phyloP scores from a whole-genome alignment of 1,140 invertebrate species.

The Diprion similis region DNA sequence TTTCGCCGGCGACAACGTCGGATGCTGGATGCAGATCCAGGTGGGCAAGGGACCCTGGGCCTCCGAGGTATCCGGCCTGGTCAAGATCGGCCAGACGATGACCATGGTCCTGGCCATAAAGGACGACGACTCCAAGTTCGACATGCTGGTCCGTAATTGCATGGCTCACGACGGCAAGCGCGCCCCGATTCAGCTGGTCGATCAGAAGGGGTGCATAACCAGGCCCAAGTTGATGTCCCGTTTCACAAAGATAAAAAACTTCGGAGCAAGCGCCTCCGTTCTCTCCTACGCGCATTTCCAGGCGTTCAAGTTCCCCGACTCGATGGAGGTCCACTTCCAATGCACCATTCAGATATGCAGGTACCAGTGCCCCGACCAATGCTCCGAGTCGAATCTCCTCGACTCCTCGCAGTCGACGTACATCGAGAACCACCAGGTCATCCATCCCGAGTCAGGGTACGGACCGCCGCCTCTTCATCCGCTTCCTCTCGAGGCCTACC shows the following conservation, averaged over 20 bases:
- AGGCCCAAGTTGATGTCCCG: constrained; percentile 91
- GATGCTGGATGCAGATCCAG: constrained; percentile 95
- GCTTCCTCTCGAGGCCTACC: constrained; percentile 69
- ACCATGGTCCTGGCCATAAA: constrained; percentile 97
- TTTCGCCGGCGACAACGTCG: constrained; percentile 94
- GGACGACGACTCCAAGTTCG: constrained; percentile 94
- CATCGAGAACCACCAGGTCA: constrained; percentile 59
- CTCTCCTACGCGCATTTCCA: constrained; percentile 93
- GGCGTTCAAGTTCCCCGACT: constrained; percentile 95
- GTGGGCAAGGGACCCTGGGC: constrained; percentile 96
- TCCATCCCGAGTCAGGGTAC: constrained; percentile 70
- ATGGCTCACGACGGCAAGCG: constrained; percentile 94
- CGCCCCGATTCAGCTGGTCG: constrained; percentile 93
- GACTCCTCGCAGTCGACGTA: constrained; percentile 57
- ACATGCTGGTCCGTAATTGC: constrained; percentile 94
- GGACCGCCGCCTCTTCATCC: constrained; percentile 70
- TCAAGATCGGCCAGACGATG: constrained; percentile 96
- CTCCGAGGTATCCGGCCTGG: constrained; percentile 90
- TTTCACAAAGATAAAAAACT: constrained; percentile 96
- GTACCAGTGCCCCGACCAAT: constrained; percentile 91
- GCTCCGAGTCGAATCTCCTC: constrained; percentile 67
- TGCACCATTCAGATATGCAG: constrained; percentile 95
- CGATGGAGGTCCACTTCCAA: constrained; percentile 96
- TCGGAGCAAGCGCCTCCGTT: constrained; percentile 89
- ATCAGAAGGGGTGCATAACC: constrained; percentile 91